These are phyloP conservation scores for Harpagifer antarcticus DNA, from an alignment of 2,797 vertebrate genomes.

Conservation along the genomic window DNA sequence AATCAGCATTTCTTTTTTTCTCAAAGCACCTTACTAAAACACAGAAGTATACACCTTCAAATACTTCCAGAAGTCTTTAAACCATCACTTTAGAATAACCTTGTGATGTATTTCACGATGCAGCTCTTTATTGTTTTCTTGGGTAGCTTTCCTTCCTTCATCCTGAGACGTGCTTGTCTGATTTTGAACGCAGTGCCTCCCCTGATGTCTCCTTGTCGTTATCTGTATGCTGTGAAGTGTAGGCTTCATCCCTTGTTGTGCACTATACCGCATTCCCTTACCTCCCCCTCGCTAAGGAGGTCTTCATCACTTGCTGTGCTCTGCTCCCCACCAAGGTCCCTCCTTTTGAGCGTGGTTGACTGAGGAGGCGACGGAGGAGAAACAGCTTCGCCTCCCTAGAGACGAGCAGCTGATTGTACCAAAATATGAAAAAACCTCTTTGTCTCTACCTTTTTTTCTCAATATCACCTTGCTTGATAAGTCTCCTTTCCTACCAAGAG, in stretches of 20 bases:
- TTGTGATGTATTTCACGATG: slow-evolving; percentile 80
- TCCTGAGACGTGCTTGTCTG: slow-evolving; percentile 63
- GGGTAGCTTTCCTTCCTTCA: slow-evolving; percentile 54
- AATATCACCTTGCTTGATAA: slow-evolving; percentile 74
- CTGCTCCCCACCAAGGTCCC: slow-evolving; percentile 76
- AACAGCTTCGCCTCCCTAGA: slow-evolving; percentile 70
- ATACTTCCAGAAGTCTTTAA: slow-evolving; percentile 67
- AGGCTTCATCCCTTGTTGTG: slow-evolving; percentile 53
- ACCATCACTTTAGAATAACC: slow-evolving; percentile 76
- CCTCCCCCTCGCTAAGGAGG: slow-evolving; percentile 67
- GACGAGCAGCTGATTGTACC: slow-evolving; percentile 68
- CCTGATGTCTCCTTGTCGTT: slow-evolving; percentile 66
- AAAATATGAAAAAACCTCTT: slow-evolving; percentile 63
- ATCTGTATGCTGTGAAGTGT: slow-evolving; percentile 64
- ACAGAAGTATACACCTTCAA: slow-evolving; percentile 69
- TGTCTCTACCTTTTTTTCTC: slow-evolving; percentile 67
- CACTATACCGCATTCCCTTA: slow-evolving; percentile 45
- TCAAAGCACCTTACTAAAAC: slow-evolving; percentile 41
- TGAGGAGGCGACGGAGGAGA: slow-evolving; percentile 73
- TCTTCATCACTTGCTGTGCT: slow-evolving; percentile 77
- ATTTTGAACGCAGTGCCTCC: slow-evolving; percentile 58
- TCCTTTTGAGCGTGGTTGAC: slow-evolving; percentile 73
- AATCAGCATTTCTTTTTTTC: slow-evolving; percentile 62
- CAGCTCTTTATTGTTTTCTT: slow-evolving; percentile 68
- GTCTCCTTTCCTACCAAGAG: slow-evolving; percentile 32